These are phyloP conservation scores for Burhinus bistriatus DNA, from an alignment of 2,113 vertebrate species.

Conservation along the genomic window DNA sequence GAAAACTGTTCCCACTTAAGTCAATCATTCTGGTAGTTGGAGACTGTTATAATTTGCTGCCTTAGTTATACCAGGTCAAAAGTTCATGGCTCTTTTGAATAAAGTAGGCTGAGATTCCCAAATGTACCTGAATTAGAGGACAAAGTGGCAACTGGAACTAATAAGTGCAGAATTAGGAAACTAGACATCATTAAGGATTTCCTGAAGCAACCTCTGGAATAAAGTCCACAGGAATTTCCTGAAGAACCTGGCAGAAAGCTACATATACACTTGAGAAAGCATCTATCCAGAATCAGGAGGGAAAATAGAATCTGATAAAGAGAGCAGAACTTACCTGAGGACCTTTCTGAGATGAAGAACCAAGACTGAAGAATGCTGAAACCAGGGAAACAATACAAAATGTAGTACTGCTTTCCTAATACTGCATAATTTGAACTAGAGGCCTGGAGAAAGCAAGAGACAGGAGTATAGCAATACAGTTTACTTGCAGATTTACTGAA, in stretches of 20 bases:
- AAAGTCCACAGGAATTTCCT: background rate
- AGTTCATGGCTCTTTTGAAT: background rate
- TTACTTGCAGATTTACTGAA: background rate
- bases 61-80: background rate
- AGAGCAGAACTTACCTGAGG: background rate
- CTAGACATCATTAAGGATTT: constrained; percentile 42
- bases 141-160: background rate
- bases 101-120: background rate
- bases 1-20: background rate
- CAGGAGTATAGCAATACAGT: background rate
- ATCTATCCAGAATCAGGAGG: background rate
- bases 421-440: background rate
- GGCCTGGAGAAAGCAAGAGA: background rate
- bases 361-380: background rate
- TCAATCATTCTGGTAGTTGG: background rate
- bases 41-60: background rate
- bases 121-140: background rate
- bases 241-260: constrained; percentile 21
- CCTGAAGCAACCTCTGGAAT: constrained; percentile 27
- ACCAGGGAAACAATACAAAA: background rate
- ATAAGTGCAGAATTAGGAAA: constrained; percentile 38
- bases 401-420: background rate
- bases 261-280: background rate
- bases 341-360: background rate
- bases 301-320: background rate